Conservation (phyloP, 2,113 vertebrate genomes). For the Sterrhoptilus dennistouni region DNA sequence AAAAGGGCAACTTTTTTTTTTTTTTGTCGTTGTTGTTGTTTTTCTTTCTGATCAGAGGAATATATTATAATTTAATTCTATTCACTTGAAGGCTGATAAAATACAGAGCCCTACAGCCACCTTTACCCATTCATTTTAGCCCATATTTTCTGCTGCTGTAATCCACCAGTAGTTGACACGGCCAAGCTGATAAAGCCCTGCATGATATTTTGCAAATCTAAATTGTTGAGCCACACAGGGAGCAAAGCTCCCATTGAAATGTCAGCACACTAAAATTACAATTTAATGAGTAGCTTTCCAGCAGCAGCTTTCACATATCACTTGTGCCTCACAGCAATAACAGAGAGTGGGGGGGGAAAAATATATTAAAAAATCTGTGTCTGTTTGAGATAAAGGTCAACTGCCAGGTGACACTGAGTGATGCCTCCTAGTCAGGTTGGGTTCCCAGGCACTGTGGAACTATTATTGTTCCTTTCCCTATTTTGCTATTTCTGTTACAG, state of each 20-base stretch:
- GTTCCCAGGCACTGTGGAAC: background rate
- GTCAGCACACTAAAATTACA: background rate
- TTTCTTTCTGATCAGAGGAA: background rate
- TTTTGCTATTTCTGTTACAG: background rate
- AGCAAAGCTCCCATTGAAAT: conserved; percentile 3
- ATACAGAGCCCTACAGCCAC: background rate
- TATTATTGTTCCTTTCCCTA: background rate
- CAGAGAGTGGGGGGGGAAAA: background rate
- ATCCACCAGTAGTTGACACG: background rate
- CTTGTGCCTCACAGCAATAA: background rate
- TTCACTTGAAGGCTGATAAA: background rate
- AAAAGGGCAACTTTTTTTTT: background rate
- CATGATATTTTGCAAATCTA: background rate
- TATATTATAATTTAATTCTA: background rate
- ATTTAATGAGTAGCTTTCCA: conserved; percentile 11
- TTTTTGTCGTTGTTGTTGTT: too few relatives aligned
- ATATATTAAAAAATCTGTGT: background rate
- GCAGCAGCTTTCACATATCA: background rate
- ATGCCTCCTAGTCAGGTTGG: background rate
- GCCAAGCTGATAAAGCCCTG: background rate
- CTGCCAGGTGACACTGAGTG: background rate
- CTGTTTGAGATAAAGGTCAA: background rate
- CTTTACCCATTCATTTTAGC: background rate
- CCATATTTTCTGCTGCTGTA: background rate
- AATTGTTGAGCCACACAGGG: background rate